Percentiles rank a stretch among this genome's conserved stretches.
Conservation (phyloP, 2,888 invertebrate species). For the Noctuana brunneofusca region DNA sequence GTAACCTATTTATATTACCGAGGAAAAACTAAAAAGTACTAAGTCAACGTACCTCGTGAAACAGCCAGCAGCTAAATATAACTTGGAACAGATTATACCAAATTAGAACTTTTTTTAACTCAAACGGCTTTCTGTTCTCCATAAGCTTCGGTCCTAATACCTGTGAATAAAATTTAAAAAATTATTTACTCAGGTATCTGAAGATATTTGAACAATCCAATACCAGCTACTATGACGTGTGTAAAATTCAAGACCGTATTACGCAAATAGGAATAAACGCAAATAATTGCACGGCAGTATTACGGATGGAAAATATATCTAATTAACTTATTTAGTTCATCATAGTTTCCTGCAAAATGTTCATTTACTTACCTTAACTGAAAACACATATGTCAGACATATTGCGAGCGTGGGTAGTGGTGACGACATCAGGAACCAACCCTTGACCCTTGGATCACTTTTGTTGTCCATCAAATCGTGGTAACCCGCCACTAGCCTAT, state of each 20-base stretch:
- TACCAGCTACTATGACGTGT: not conserved
- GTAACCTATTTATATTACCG: not conserved
- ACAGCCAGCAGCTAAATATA: slow-evolving; percentile 87
- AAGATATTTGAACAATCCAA: not conserved
- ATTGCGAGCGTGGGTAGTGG: slow-evolving; percentile 90
- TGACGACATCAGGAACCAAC: slow-evolving; percentile 91
- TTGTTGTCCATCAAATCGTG: slow-evolving; percentile 92
- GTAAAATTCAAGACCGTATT: not conserved
- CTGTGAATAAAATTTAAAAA: slow-evolving; percentile 52
- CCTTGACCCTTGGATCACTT: slow-evolving; percentile 91
- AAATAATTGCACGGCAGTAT: not conserved
- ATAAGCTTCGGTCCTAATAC: slow-evolving; percentile 91
- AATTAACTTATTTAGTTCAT: not conserved
- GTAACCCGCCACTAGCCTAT: slow-evolving; percentile 84
- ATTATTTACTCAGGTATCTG: not conserved
- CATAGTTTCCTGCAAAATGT: not conserved
- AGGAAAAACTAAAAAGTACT: not conserved
- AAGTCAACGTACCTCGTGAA: slow-evolving; percentile 84
- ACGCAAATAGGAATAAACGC: not conserved
- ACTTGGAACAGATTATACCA: slow-evolving; percentile 94
- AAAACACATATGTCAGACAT: slow-evolving; percentile 89
- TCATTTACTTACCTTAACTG: slow-evolving; percentile 84
- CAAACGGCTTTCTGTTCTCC: slow-evolving; percentile 92
- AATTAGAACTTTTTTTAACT: slow-evolving; percentile 88
- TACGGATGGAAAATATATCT: not conserved